Conservation (phyloP, 2,113 vertebrate species). For the Tetraodon nigroviridis region DNA sequence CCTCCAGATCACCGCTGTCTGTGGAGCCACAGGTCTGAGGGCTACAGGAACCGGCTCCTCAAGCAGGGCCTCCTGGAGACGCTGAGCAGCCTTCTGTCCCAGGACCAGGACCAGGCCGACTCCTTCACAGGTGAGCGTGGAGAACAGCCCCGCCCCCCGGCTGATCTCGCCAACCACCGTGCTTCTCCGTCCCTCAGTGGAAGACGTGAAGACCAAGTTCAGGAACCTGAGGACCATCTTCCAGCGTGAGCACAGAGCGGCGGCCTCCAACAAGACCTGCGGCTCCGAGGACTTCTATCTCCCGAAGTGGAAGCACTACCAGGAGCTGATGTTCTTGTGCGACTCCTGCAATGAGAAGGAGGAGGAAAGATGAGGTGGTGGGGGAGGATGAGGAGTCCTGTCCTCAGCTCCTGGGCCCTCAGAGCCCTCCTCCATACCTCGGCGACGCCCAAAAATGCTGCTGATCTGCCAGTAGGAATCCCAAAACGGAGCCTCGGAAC, state of each 20-base stretch:
- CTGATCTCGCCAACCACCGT: no score
- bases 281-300: conserved; percentile 60
- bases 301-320: conserved; percentile 56
- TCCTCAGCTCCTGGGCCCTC: conserved; percentile 13
- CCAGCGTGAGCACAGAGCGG: conserved; percentile 54
- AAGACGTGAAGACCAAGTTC: conserved; percentile 64
- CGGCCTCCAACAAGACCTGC: conserved; percentile 48
- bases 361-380: not conserved
- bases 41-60: conserved; percentile 48
- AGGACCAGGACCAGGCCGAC: conserved; percentile 9
- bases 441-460: not conserved
- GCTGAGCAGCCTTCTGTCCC: conserved; percentile 46
- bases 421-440: conserved; percentile 8
- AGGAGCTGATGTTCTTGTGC: conserved; percentile 55
- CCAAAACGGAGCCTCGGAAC: not conserved
- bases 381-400: conserved; percentile 12
- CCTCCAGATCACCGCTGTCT: conserved; percentile 51
- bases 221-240: conserved; percentile 60
- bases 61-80: conserved; percentile 48
- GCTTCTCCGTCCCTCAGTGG: conserved; percentile 27
- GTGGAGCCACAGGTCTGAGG: conserved; percentile 55
- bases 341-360: conserved; percentile 58
- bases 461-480: not conserved
- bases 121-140: conserved; percentile 55
- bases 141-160: no score